Evolutionary conservation across 2,113 vertebrate genomes (phyloP).

Genomic region (Coptodon bakossiorum): DNA sequence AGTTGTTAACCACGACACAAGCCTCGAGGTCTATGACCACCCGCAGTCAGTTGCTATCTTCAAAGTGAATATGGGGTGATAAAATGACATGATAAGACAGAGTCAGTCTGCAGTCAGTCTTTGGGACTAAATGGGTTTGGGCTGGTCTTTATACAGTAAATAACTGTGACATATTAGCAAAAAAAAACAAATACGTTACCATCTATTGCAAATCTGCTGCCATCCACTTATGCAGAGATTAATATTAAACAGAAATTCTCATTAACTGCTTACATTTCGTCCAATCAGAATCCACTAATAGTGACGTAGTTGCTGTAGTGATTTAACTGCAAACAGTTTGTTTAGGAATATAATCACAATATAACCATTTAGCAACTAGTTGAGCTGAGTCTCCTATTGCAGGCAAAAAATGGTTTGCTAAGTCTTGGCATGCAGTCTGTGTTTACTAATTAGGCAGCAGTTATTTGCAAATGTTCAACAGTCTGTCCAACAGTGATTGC

Average conservation of each 20-base stretch:
- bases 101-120: rapidly evolving
- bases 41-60: not conserved
- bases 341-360: not conserved
- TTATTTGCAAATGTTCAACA: not conserved
- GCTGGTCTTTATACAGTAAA: not conserved
- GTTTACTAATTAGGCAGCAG: not conserved
- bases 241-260: not conserved
- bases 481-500: not conserved
- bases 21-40: not conserved
- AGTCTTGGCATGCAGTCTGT: not conserved
- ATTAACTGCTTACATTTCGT: not conserved
- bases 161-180: not conserved
- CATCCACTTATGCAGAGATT: not conserved
- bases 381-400: not conserved
- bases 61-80: not conserved
- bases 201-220: not conserved
- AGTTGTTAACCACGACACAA: not conserved
- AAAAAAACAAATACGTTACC: not conserved
- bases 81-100: not conserved
- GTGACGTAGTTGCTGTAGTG: not conserved
- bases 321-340: not conserved
- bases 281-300: not conserved
- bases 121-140: not conserved
- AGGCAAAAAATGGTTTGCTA: not conserved
- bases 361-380: not conserved